Base-by-base conservation (phyloP, 2,797 vertebrate genomes). In the Chelon labrosus region DNA sequence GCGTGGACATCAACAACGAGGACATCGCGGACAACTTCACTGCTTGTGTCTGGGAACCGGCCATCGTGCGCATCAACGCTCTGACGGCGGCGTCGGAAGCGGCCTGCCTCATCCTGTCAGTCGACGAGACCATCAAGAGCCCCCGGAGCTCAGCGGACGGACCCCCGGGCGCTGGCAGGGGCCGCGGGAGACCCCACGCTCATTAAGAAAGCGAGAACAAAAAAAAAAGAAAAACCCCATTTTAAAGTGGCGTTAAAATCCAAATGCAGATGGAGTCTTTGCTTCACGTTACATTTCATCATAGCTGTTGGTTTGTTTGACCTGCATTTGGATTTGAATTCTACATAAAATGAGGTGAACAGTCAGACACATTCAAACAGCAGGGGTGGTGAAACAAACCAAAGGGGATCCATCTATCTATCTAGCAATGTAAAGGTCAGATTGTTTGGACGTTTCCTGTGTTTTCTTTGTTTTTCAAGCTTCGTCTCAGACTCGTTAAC, bases 51-150 rank as follows among this genome's bases (percentile, higher is more conserved):
- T 99, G 98, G 98, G 98, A 99, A 77, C 98, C 98, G 0, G 94
- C 97, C 1, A 60, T 99, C 0, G 97, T 99, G 62, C 94, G 97
- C 38, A 97, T 97, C 92, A 99, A 98, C 0, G 97, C 97, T 0
- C 91, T 99, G 71, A 99, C 97, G 0, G 97, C 98, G 0, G 97
- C 98, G 0, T 97, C 97, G 0, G 98, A 99, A 89, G 98, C 98
- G 0, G 97, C 97, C 0, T 99, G 98, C 63, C 97, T 99, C 51
- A 96, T 99, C 12, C 94, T 99, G 68, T 99, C 97, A 0, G 97
- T 99, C 2, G 98, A 99, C 0, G 97, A 99, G 81, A 99, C 98
- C 58, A 98, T 99, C 94, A 98, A 96, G 91, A 99, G 99, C 79
- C 98, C 98, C 0, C 97, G 97, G 31, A 97, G 97, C 54, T 82